Percentiles rank a stretch among this genome's conserved stretches.
Evolutionary conservation across 2,113 vertebrate species (phyloP).

Genomic region (Notiomystis cincta): DNA sequence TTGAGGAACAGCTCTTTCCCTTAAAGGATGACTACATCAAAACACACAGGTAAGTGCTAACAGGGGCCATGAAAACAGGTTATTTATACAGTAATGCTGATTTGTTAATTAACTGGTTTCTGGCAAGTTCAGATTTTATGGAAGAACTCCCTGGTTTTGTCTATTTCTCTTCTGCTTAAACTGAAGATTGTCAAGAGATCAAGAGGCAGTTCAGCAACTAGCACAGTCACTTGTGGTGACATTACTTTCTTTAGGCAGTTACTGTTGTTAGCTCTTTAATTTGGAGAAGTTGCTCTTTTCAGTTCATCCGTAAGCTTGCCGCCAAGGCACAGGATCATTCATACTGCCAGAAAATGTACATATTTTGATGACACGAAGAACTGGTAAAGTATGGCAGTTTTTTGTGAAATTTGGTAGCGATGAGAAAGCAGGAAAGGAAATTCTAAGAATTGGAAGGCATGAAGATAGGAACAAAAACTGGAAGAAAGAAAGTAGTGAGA

Average conservation of each 20-base stretch:
- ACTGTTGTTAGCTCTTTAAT: background rate
- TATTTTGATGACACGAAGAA: background rate
- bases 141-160: background rate
- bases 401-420: background rate
- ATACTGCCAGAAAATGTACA: background rate
- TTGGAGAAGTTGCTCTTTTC: background rate
- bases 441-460: background rate
- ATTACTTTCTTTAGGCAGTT: background rate
- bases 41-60: slow-evolving; percentile 73
- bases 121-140: background rate
- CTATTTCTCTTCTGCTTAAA: background rate
- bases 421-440: background rate
- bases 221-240: background rate
- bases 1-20: slow-evolving; percentile 92
- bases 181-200: too few species aligned
- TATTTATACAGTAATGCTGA: background rate
- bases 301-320: background rate
- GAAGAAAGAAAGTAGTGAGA: background rate
- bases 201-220: background rate
- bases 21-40: slow-evolving; percentile 86
- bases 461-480: background rate
- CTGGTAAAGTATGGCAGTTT: background rate
- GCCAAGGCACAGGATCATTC: background rate
- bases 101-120: background rate
- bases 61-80: background rate